Evolutionary conservation across 1,140 invertebrate species (phyloP), one percentile per base, ranked within the genome.

Genomic region (Papilio dardanus): DNA sequence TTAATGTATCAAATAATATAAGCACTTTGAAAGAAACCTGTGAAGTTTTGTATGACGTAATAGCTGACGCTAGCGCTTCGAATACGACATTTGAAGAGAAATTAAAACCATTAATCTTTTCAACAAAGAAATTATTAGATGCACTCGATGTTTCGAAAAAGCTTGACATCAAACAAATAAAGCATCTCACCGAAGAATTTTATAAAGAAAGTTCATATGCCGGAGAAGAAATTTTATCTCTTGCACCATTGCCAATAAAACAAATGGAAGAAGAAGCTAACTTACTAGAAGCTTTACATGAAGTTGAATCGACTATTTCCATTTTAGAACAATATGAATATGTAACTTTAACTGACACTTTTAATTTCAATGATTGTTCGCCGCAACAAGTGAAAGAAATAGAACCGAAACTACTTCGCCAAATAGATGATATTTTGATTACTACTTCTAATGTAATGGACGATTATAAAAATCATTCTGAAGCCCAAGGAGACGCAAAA

Each of bases 311-410:
- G 4, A 80, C 76, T 66, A 85, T 91, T 69, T 83, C 83, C 67
- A 78, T 83, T 31, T 84, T 92, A 74, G 83, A 89, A 82, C 77
- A 86, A 73, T 86, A 83, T 76, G 82, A 86, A 69, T 89, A 88
- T 71, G 78, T 88, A 16, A 82, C 87, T n/a, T 74, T 89, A 71
- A 83, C 87, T 28, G 69, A 74, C 75, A 78, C 73, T 35, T 87
- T 82, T 65, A 80, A 85, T 16, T 79, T 87, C 67, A 73, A 78
- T 62, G 74, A 81, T 46, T 82, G 80, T 74, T 77, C 81, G 7
- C 74, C 80, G 37, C 78, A 85, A 74, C 24, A 82, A 19, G 83
- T 82, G 19, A 58, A 77, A 10, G 82, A 85, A 80, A 71, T 84
- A 50, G 83, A 89, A 78, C 37, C 78, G 8, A 77, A 88, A 1